Base-by-base conservation (phyloP, 2,113 vertebrate species). In the Cyprinodon tularosa region DNA sequence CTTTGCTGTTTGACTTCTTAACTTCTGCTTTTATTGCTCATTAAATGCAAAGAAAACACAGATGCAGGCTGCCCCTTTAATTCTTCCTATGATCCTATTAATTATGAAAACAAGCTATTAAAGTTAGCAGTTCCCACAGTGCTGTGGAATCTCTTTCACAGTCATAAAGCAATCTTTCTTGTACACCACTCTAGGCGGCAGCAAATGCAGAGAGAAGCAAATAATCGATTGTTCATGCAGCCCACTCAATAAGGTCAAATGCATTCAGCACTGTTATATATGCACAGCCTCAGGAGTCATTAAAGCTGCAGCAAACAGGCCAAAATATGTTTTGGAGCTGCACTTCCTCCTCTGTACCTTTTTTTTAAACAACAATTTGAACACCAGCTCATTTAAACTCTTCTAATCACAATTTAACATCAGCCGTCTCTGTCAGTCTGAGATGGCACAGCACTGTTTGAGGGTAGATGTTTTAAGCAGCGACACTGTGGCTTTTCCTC, bases 211-310 rank as follows among this genome's bases (percentile, higher is more conserved):
- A 85, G 83, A 71, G 62, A 77, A 80, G 81, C 72, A 82, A 79
- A 89, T 79, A 86, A 90, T 90, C 86, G 88, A 87, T 88, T 53
- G 70, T 29, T 80, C 82, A 83, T 74, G 71, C 82, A 63, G 77
- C 75, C 84, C 75, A 78, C 81, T 88, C 81, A 78, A 80, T 87
- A 72, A 74, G 47, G 80, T 78, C 14, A 42, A 82, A 74, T 60
- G 6, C 59, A 66, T 76, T 86, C 74, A 66, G 82, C 50, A 83
- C 66, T 78, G 69, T 81, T 66, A 66, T 42, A 62, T 74, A 60
- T 63, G 80, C 72, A 77, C 61, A 66, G 64, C 68, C 74, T 76
- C 65, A 63, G 50, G 53, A 80, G 82, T 76, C 71, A 77, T 83
- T 83, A 77, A 59, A 53, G 38, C 44, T 67, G 40, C 50, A 68